phyloP scores from a whole-genome alignment of 2,888 invertebrate species.

The Phoenoteleia sp. region DNA sequence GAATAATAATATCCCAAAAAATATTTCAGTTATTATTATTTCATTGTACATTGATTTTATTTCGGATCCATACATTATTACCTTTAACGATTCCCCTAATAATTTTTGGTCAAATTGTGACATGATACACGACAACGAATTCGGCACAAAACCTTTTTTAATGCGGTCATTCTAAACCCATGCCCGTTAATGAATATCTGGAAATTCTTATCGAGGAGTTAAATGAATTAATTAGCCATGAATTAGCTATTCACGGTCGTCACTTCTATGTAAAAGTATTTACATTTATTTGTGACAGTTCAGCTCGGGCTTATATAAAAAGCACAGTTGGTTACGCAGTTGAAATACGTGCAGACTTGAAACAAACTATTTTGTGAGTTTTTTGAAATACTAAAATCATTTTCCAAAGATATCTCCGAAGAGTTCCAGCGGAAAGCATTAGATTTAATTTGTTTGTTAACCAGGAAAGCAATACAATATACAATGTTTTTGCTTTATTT shows the following conservation, averaged over 20 bases:
- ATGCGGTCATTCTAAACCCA: constrained; percentile 34
- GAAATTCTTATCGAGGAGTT: constrained; percentile 12
- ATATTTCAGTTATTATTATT: no score
- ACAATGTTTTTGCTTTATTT: constrained; percentile 45
- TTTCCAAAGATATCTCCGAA: constrained; percentile 33
- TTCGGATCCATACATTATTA: no score
- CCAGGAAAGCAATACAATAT: constrained; percentile 49
- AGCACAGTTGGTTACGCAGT: constrained; percentile 32
- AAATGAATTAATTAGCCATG: constrained; percentile 11
- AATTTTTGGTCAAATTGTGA: constrained; percentile 49
- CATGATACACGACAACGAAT: background rate
- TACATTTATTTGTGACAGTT: constrained; percentile 31
- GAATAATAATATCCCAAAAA: no score
- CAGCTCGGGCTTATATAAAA: constrained; percentile 31
- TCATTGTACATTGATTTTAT: no score
- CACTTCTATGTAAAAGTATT: constrained; percentile 8
- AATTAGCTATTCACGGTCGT: background rate
- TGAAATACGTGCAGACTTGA: constrained; percentile 34
- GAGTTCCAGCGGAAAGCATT: no score
- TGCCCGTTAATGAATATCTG: constrained; percentile 20
- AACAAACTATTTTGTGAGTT: constrained; percentile 18
- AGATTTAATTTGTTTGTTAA: no score
- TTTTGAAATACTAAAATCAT: constrained; percentile 3
- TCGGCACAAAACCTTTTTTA: constrained; percentile 32
- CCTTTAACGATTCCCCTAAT: constrained; percentile 31